These are phyloP conservation scores for Vidua macroura DNA, from an alignment of 2,113 vertebrate species.

Conservation along the genomic window DNA sequence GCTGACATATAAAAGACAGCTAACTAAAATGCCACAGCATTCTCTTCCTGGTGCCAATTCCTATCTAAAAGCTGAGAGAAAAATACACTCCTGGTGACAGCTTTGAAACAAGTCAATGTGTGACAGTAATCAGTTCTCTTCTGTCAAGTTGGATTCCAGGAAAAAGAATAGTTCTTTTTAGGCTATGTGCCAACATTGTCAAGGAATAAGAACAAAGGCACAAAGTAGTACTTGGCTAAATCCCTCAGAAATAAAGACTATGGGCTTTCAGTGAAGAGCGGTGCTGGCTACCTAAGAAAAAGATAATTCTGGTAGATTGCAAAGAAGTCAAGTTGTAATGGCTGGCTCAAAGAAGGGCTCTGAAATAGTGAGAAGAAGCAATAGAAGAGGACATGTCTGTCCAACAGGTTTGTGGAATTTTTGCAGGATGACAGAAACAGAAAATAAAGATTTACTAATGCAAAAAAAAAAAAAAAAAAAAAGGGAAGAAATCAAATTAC, in stretches of 20 bases:
- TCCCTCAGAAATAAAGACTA: not conserved
- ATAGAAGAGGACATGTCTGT: not conserved
- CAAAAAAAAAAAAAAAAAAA: not conserved
- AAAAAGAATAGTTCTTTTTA: not conserved
- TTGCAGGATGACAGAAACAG: not conserved
- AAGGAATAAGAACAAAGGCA: constrained; percentile 13
- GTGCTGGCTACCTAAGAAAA: not conserved
- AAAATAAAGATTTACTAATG: not conserved
- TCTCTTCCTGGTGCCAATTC: constrained; percentile 28
- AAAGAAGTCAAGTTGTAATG: not conserved
- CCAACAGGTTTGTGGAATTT: not conserved
- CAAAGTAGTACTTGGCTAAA: not conserved
- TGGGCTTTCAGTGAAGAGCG: not conserved
- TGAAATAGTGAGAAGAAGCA: not conserved
- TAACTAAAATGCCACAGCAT: not conserved
- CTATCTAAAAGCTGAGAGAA: not conserved
- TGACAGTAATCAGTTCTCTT: constrained; percentile 49
- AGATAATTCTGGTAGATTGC: not conserved
- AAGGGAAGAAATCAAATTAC: not conserved
- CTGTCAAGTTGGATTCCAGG: constrained; percentile 6
- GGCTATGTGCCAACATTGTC: not conserved
- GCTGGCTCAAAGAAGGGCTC: not conserved
- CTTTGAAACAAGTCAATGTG: constrained; percentile 25
- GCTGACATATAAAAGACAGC: not conserved
- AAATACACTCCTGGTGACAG: constrained; percentile 20